Evolutionary conservation across 2,113 vertebrate species (phyloP).

Genomic region (Hiodon tergisus): DNA sequence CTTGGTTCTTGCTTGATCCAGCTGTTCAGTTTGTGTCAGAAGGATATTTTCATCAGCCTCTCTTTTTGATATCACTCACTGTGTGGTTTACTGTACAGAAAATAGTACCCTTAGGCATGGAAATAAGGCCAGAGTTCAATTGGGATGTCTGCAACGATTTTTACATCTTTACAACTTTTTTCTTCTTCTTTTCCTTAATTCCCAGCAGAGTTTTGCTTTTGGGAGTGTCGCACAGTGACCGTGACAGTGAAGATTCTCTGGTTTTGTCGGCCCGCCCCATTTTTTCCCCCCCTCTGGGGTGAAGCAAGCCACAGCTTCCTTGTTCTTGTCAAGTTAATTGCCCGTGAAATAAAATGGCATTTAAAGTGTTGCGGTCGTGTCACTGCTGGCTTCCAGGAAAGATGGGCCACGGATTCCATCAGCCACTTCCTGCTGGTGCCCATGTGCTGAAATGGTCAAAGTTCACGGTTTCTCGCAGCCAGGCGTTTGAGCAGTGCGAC

Average conservation of each 20-base stretch:
- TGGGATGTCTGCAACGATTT: neutral
- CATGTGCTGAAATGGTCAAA: neutral
- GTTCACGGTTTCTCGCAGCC: neutral
- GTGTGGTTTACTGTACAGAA: too few species aligned
- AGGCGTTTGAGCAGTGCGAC: neutral
- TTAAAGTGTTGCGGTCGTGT: neutral
- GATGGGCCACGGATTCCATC: neutral
- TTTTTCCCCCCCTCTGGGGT: neutral
- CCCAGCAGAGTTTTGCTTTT: neutral
- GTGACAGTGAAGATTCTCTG: neutral
- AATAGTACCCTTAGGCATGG: neutral
- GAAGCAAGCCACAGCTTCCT: neutral
- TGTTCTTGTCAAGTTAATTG: slow-evolving; percentile 5
- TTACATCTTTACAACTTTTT: neutral
- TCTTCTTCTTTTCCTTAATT: neutral
- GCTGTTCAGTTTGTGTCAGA: too few species aligned
- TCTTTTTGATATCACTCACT: too few species aligned
- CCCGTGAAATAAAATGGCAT: slow-evolving; percentile 7
- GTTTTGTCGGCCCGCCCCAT: neutral
- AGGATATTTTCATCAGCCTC: too few species aligned
- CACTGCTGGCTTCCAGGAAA: neutral
- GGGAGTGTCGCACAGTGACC: neutral
- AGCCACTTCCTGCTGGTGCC: neutral
- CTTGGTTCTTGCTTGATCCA: too few species aligned
- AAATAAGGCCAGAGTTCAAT: neutral